Base-by-base conservation (phyloP, 2,888 invertebrate genomes). In the Diogma glabrata region DNA sequence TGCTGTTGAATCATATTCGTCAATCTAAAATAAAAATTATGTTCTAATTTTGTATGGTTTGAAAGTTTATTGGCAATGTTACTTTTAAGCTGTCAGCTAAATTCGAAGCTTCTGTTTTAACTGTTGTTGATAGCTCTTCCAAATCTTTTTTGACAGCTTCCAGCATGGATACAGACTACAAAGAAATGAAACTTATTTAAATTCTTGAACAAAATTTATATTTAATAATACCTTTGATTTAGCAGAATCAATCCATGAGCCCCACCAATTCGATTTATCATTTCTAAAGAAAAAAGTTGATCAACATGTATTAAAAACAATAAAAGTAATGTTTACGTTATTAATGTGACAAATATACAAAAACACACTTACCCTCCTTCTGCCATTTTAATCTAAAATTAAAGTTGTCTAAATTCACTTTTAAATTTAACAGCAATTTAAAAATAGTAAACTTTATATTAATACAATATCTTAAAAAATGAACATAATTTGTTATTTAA, bases 141-240 rank as follows among this genome's bases (percentile, higher is more conserved):
- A 86, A 67, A 65, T 86, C 86, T 60, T 82, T 81, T 64, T 82
- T 84, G 56, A 86, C 84, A 73, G 84, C 84, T 53, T 84, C 82
- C 59, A 82, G 75, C 3, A 85, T 84, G 64, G 83, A 83, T 2
- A 78, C 78, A 47, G 84, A 83, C 83, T 84, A 67, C 2, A 72
- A 66, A 56, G 54, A 52, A 65, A 53, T 51, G 47, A 47, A 28
- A 48, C 17, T 3, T 16, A 24, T 24, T n/a, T n/a, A 36, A n/a
- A 36, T n/a, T 36, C 14, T 8, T 8, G 3, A 36, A 14, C 14
- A n/a, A 46, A 23, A 14, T 24, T 40, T 17, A 40, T 40, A 40
- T 9, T 12, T 28, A 20, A 38, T 28, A 52, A 50, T 61, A 77
- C 78, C 73, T 77, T 78, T 51, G 73, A 68, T 61, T 77, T 78